These are phyloP conservation scores for Agrilus mali DNA, from an alignment of 2,888 invertebrate species.

Conservation along the genomic window DNA sequence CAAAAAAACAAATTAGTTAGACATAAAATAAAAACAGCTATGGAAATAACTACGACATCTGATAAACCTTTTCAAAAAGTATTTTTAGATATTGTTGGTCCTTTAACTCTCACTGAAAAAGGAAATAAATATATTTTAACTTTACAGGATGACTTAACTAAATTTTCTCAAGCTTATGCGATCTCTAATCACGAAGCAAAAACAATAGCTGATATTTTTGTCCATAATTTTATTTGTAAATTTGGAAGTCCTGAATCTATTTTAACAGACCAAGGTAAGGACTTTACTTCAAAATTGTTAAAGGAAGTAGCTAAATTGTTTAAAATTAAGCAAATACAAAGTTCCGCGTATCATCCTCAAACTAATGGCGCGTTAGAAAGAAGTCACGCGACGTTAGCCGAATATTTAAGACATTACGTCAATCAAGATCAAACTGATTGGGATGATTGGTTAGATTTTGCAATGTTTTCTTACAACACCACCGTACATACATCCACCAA, in stretches of 20 bases:
- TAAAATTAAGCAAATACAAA: slow-evolving; percentile 20
- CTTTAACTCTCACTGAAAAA: slow-evolving; percentile 12
- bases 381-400: slow-evolving; percentile 19
- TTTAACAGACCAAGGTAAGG: slow-evolving; percentile 13
- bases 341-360: slow-evolving; percentile 22
- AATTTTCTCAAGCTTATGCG: slow-evolving; percentile 20
- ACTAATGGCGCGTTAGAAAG: slow-evolving; percentile 22
- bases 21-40: slow-evolving; percentile 15
- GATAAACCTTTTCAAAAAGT: slow-evolving; percentile 18
- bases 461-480: slow-evolving; percentile 17
- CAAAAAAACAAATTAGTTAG: slow-evolving; percentile 20
- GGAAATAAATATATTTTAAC: slow-evolving; percentile 19
- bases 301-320: slow-evolving; percentile 20
- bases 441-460: slow-evolving; percentile 12
- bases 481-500: slow-evolving; percentile 16
- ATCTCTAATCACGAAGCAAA: slow-evolving; percentile 21
- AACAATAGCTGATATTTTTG: slow-evolving; percentile 7
- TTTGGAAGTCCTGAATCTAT: slow-evolving; percentile 11
- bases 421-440: slow-evolving; percentile 13
- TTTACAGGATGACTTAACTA: slow-evolving; percentile 22
- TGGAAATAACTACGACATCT: slow-evolving; percentile 21
- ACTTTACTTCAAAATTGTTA: slow-evolving; percentile 18
- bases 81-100: slow-evolving; percentile 19
- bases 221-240: slow-evolving; percentile 12
- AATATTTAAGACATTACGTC: slow-evolving; percentile 21